Evolutionary conservation across 1,140 invertebrate species (phyloP).

Genomic region (Asobara japonica): DNA sequence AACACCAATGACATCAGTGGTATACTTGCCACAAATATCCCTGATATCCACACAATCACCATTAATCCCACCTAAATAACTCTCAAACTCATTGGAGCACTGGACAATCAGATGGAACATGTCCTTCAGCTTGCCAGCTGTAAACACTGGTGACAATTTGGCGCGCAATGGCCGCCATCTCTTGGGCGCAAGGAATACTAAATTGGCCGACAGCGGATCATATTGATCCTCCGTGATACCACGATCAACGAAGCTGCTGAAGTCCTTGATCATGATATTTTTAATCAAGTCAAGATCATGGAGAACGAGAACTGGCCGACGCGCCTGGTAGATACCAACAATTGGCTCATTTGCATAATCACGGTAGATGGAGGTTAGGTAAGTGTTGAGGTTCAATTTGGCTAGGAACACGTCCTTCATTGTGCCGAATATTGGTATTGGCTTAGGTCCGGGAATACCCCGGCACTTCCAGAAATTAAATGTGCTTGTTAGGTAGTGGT

Average conservation of each 20-base stretch:
- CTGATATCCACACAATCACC: slow-evolving; percentile 34
- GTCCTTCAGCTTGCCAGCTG: slow-evolving; percentile 64
- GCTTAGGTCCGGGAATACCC: slow-evolving; percentile 21
- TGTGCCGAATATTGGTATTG: slow-evolving; percentile 17
- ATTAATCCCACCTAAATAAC: slow-evolving; percentile 27
- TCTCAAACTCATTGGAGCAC: slow-evolving; percentile 60
- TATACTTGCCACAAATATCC: slow-evolving; percentile 7
- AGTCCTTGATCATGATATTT: slow-evolving; percentile 65
- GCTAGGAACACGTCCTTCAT: background rate
- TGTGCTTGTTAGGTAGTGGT: slow-evolving; percentile 10
- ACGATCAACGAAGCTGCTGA: slow-evolving; percentile 60
- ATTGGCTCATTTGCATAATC: slow-evolving; percentile 22
- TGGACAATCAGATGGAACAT: slow-evolving; percentile 63
- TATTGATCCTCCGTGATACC: slow-evolving; percentile 47
- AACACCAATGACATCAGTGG: slow-evolving; percentile 25
- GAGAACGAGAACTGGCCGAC: slow-evolving; percentile 54
- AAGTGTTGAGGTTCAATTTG: slow-evolving; percentile 15
- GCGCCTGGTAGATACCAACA: slow-evolving; percentile 32
- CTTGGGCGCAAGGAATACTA: slow-evolving; percentile 50
- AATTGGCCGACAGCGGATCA: slow-evolving; percentile 52
- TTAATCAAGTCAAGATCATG: slow-evolving; percentile 64
- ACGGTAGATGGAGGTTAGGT: background rate
- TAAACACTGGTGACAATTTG: slow-evolving; percentile 60
- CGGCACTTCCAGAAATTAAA: slow-evolving; percentile 23
- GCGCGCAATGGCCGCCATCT: slow-evolving; percentile 28